These are phyloP conservation scores for Andrena trimmerana DNA, from an alignment of 2,888 invertebrate species.

Conservation along the genomic window DNA sequence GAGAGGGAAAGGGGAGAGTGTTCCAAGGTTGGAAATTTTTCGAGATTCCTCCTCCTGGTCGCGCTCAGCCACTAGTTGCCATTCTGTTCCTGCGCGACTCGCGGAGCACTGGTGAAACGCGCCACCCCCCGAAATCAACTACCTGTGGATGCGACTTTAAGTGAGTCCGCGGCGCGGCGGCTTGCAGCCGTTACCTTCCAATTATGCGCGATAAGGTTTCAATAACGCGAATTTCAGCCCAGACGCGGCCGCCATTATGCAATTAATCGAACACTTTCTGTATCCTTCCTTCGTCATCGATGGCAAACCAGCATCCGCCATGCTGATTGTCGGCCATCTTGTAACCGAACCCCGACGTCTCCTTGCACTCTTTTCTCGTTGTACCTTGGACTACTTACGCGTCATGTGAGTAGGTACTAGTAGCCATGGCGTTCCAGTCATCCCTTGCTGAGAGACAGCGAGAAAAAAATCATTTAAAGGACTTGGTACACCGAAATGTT, in stretches of 20 bases:
- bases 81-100: constrained; percentile 61
- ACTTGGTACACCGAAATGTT: no score
- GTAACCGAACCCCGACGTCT: not conserved
- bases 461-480: no score
- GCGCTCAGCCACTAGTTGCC: constrained; percentile 72
- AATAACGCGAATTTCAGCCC: constrained; percentile 61
- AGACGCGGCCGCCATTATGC: constrained; percentile 25
- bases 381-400: no score
- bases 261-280: constrained; percentile 42
- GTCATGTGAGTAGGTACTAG: no score
- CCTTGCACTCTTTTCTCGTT: not conserved
- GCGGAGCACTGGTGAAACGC: constrained; percentile 72
- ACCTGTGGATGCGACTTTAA: constrained; percentile 81
- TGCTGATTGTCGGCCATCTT: no score
- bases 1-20: not conserved
- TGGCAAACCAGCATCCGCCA: not conserved
- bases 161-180: constrained; percentile 52
- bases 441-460: no score
- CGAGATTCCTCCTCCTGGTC: constrained; percentile 51
- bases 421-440: no score
- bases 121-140: constrained; percentile 79
- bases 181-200: constrained; percentile 33
- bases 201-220: constrained; percentile 63
- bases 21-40: constrained; percentile 47
- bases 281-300: not conserved